A percentile compares a stretch with the other conserved stretches of the same genome.
These are phyloP conservation scores for Machaerirhynchus nigripectus DNA, from an alignment of 2,113 vertebrate species.

Conservation along the genomic window DNA sequence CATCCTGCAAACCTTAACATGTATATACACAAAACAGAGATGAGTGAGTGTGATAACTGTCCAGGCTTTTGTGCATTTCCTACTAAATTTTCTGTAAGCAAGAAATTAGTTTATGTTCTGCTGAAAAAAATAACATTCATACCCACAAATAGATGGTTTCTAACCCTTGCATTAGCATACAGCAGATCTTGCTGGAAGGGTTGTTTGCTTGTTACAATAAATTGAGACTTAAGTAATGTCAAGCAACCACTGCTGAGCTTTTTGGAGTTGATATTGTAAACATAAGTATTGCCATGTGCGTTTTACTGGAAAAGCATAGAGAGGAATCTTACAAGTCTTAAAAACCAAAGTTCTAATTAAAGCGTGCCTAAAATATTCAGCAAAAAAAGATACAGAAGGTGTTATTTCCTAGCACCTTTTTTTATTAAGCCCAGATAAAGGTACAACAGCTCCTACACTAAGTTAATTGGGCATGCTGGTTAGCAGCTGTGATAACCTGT, in stretches of 20 bases:
- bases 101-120: not conserved
- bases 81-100: not conserved
- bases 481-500: not conserved
- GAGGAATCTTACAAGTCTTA: not conserved
- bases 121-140: not conserved
- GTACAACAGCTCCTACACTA: not conserved
- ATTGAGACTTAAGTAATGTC: not conserved
- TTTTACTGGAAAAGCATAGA: not conserved
- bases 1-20: not conserved
- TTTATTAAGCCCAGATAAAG: conserved; percentile 13
- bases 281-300: not conserved
- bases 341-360: conserved; percentile 34
- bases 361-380: conserved; percentile 25
- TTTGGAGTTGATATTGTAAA: not conserved
- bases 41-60: not conserved
- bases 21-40: not conserved
- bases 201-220: not conserved
- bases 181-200: not conserved
- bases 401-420: conserved; percentile 27
- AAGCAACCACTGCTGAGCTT: not conserved
- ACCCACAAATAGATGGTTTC: not conserved
- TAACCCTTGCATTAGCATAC: not conserved
- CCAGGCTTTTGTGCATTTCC: not conserved
- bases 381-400: conserved; percentile 19
- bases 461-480: not conserved